A percentile compares a stretch with the other conserved stretches of the same genome.
phyloP scores from a whole-genome alignment of 2,797 vertebrate species.

The Peromyscus attwateri region DNA sequence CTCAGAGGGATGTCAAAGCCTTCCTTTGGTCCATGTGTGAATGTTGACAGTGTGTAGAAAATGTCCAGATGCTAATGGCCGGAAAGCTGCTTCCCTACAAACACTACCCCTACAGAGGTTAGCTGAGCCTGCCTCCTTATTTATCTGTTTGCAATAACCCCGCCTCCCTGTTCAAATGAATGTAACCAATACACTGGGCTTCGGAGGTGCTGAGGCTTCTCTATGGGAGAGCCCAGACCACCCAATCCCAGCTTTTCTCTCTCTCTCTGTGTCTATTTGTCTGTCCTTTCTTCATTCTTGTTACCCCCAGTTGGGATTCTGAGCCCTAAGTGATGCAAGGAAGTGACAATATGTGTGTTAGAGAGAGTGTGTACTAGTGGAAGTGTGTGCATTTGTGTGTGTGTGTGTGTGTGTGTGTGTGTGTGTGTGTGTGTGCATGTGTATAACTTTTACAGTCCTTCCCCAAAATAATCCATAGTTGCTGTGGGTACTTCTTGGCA shows the following conservation, averaged over 20 bases:
- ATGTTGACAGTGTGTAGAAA: too few species aligned
- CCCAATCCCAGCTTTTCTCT: background rate
- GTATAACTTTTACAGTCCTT: background rate
- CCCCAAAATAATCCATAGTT: background rate
- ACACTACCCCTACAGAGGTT: background rate
- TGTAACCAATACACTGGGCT: background rate
- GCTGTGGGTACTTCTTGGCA: background rate
- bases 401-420: too few species aligned
- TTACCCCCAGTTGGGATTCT: background rate
- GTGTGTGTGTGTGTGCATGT: background rate
- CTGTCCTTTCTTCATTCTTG: background rate
- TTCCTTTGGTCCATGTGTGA: background rate
- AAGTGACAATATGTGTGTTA: background rate
- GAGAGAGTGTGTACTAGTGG: background rate
- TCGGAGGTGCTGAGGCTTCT: background rate
- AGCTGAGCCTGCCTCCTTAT: background rate
- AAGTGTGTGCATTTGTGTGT: fast-evolving
- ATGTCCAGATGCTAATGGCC: too few species aligned
- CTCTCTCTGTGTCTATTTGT: background rate
- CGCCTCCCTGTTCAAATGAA: background rate
- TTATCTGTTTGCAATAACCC: background rate
- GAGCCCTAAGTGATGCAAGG: background rate
- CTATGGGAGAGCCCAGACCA: background rate
- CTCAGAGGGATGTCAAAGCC: background rate
- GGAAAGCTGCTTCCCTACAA: background rate